A percentile compares a stretch with the other conserved stretches of the same genome.
phyloP scores from a whole-genome alignment of 2,888 invertebrate species.

The Leucozona laternaria region DNA sequence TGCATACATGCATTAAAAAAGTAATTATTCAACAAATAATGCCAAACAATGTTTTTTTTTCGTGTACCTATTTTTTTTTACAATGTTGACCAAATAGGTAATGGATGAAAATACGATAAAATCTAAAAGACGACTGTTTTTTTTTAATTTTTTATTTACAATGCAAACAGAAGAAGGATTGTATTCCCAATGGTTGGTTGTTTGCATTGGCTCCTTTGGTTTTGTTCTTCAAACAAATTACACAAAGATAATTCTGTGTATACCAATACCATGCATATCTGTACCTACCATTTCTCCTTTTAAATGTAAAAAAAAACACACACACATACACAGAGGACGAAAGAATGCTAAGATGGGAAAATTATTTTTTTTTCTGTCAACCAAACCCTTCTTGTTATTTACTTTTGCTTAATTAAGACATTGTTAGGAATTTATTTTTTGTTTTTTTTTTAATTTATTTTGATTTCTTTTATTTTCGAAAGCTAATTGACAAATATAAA shows the following conservation, averaged over 20 bases:
- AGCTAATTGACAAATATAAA: conserved; percentile 66
- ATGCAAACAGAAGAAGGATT: conserved; percentile 56
- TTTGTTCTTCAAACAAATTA: conserved; percentile 74
- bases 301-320: conserved; percentile 73
- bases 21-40: conserved; percentile 5
- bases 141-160: conserved; percentile 11
- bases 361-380: conserved; percentile 8
- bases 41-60: not conserved
- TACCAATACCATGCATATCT: conserved; percentile 8
- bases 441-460: conserved; percentile 50
- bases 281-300: conserved; percentile 51
- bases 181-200: conserved; percentile 59
- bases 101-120: conserved; percentile 24
- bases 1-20: not conserved
- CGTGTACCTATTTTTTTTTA: not conserved
- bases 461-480: conserved; percentile 54
- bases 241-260: conserved; percentile 61
- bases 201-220: conserved; percentile 73
- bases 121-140: conserved; percentile 20
- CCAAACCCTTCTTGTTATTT: conserved; percentile 79
- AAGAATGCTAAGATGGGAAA: not conserved
- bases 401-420: conserved; percentile 81
- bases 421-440: conserved; percentile 72
- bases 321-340: not conserved
- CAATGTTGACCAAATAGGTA: not conserved